A percentile compares a stretch with the other conserved stretches of the same genome.
These are phyloP conservation scores for Lemur catta DNA, from an alignment of 2,797 vertebrate species.

Conservation along the genomic window DNA sequence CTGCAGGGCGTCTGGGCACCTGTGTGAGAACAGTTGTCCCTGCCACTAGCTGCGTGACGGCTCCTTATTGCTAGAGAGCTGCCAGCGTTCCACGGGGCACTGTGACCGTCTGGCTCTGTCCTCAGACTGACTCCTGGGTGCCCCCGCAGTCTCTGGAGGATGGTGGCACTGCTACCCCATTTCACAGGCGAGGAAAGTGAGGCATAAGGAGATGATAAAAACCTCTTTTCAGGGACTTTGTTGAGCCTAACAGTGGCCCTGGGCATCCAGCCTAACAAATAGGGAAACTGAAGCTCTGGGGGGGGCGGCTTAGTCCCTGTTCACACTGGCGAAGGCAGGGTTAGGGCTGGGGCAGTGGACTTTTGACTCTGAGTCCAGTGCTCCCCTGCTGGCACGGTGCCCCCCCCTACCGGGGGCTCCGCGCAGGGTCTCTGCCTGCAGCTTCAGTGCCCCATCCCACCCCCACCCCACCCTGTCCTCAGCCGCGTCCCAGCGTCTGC, in stretches of 20 bases:
- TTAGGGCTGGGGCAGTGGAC: neutral
- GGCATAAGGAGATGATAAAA: neutral
- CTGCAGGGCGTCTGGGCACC: neutral
- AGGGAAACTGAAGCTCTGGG: neutral
- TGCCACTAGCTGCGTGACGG: accelerated
- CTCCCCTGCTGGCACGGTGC: neutral
- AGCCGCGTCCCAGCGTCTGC: neutral
- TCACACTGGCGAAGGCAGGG: neutral
- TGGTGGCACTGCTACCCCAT: accelerated
- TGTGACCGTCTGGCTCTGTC: neutral
- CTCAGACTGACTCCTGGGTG: accelerated
- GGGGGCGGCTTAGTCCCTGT: neutral
- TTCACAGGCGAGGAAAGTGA: neutral
- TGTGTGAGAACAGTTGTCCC: too few relatives aligned
- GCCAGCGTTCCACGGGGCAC: accelerated
- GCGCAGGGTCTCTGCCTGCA: accelerated
- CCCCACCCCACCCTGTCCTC: neutral
- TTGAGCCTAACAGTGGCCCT: neutral
- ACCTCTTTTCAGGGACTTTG: neutral
- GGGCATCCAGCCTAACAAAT: neutral
- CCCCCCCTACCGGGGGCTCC: neutral
- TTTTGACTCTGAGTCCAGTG: neutral
- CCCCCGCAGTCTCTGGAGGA: too few relatives aligned
- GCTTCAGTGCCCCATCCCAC: neutral
- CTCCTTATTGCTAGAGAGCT: neutral